Base-by-base conservation (phyloP, 2,888 invertebrate genomes). In the Zygothrica quintamaculata region DNA sequence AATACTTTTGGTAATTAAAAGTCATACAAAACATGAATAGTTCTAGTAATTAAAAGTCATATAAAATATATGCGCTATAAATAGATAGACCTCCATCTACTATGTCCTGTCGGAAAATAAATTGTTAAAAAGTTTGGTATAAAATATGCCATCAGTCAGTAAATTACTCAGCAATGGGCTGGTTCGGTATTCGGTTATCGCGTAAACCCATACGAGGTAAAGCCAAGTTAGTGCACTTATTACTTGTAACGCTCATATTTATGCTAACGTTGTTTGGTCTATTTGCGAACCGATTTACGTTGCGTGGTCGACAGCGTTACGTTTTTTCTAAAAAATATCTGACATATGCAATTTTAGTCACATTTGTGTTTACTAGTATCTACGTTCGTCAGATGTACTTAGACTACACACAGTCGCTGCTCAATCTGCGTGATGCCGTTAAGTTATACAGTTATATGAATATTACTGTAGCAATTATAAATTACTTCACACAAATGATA, bases 371-470 rank as follows among this genome's bases (percentile, higher is more conserved):
- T 50, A 61, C 74, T 5, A 44, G 57, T 1, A 44, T 87, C 1
- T 90, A 90, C 47, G 47, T 70, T 0, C 51, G 66, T 0, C 74
- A 80, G 25, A 74, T 90, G 1, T 62, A 75, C 26, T 16, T 66
- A 18, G 90, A 90, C 7, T 76, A 78, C 12, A 55, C 46, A 5
- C 60, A 51, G 1, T 51, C 75, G 0, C 56, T 77, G 12, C 62
- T 90, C 0, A 76, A 88, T 56, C 56, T 89, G 5, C 76, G 74
- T 1, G 85, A 90, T 56, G 86, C 87, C 6, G 74, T 74, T 1
- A 85, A 85, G 31, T 36, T 90, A 0, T 88, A 87, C 26, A 78
- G 79, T 16, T 88, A 89, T 43, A 81, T 90, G 82, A 88, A 89
- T 53, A 78, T 89, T 1, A 50, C 73, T 0, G 84, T 84, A 15